Conservation (phyloP, 2,888 invertebrate genomes). For the Dinocampus coccinellae region DNA sequence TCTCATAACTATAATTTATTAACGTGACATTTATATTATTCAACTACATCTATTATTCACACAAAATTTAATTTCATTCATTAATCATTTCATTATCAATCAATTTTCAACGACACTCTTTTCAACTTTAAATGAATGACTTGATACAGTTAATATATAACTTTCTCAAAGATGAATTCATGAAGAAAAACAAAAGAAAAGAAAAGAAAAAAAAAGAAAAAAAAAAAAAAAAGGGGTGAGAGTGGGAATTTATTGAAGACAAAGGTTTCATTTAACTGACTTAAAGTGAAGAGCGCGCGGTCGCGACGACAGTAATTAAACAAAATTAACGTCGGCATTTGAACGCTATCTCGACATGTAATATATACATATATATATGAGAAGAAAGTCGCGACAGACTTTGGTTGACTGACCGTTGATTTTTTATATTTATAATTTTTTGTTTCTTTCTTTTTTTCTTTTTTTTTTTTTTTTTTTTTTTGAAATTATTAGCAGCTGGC, state of each 20-base stretch:
- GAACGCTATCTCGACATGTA: constrained; percentile 43
- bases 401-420: constrained; percentile 53
- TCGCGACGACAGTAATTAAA: constrained; percentile 50
- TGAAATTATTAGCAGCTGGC: constrained; percentile 41
- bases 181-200: constrained; percentile 26
- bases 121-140: neutral
- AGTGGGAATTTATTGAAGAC: constrained; percentile 17
- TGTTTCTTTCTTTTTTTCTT: constrained; percentile 23
- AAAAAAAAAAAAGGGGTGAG: too few species aligned
- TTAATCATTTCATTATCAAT: neutral
- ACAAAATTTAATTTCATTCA: neutral
- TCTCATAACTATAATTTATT: neutral
- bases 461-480: constrained; percentile 16
- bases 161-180: neutral
- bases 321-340: constrained; percentile 54
- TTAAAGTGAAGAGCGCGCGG: constrained; percentile 36
- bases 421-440: constrained; percentile 25
- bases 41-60: neutral
- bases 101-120: neutral
- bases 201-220: too few species aligned
- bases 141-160: neutral
- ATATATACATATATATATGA: neutral
- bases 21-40: neutral
- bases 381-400: constrained; percentile 38
- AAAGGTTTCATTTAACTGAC: constrained; percentile 48